These are phyloP conservation scores for Acronicta psi DNA, from an alignment of 2,888 invertebrate genomes.

Conservation along the genomic window DNA sequence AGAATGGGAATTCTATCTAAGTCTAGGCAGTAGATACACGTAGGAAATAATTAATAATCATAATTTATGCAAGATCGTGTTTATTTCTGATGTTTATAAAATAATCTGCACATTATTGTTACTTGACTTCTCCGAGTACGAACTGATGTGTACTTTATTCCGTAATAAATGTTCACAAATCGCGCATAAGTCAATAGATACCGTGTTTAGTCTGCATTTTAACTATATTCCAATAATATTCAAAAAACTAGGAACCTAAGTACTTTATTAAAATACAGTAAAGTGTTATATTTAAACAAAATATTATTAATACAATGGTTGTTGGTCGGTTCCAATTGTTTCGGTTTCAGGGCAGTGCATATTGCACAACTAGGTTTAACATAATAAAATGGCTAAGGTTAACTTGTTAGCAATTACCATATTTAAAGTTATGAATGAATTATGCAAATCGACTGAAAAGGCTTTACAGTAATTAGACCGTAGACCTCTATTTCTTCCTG, in stretches of 20 bases:
- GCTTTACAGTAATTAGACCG: not conserved
- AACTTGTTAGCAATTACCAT: not conserved
- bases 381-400: not conserved
- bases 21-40: not conserved
- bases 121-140: not conserved
- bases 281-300: not conserved
- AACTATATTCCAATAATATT: no score
- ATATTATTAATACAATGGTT: not conserved
- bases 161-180: no score
- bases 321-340: not conserved
- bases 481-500: not conserved
- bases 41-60: not conserved
- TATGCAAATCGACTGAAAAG: not conserved
- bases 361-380: not conserved
- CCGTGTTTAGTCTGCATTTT: no score
- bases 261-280: not conserved
- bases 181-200: no score
- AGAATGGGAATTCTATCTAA: conserved; percentile 6
- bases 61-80: conserved; percentile 9
- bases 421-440: not conserved
- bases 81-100: conserved; percentile 24
- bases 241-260: no score
- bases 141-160: not conserved
- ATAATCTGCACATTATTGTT: conserved; percentile 8
- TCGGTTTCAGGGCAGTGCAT: not conserved